Evolutionary conservation across 2,797 vertebrate genomes (phyloP).

Genomic region (Chelmon rostratus): DNA sequence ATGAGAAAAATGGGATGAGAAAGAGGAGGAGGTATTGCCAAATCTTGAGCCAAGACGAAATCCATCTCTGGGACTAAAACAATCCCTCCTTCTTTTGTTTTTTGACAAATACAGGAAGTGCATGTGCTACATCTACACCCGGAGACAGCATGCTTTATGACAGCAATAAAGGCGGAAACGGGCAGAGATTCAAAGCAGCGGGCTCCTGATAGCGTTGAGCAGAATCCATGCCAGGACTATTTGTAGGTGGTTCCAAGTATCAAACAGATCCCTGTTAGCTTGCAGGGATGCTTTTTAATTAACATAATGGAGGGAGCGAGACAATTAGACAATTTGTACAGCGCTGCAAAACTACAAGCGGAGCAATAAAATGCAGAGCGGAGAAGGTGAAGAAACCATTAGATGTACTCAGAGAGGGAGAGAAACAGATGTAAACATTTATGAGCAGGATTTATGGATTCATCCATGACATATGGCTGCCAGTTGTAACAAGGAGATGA

Average conservation of each 20-base stretch:
- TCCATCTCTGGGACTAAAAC: slow-evolving; percentile 59
- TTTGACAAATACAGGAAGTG: slow-evolving; percentile 67
- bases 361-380: slow-evolving; percentile 14
- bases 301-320: slow-evolving; percentile 72
- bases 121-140: slow-evolving; percentile 57
- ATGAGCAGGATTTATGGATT: slow-evolving; percentile 57
- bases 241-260: slow-evolving; percentile 74
- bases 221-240: slow-evolving; percentile 74
- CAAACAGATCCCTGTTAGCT: slow-evolving; percentile 72
- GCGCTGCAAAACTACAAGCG: slow-evolving; percentile 25
- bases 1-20: slow-evolving; percentile 34
- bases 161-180: slow-evolving; percentile 73
- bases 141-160: slow-evolving; percentile 66
- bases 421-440: slow-evolving; percentile 43
- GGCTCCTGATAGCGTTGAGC: slow-evolving; percentile 53
- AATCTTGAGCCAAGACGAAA: slow-evolving; percentile 59
- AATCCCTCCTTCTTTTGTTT: slow-evolving; percentile 56
- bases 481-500: slow-evolving; percentile 39
- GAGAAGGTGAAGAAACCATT: slow-evolving; percentile 24
- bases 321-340: slow-evolving; percentile 73
- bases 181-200: slow-evolving; percentile 75
- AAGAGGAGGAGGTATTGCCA: slow-evolving; percentile 57
- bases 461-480: slow-evolving; percentile 39
- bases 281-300: slow-evolving; percentile 77
- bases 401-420: slow-evolving; percentile 18